Percentiles rank a stretch among this genome's conserved stretches.
phyloP scores from a whole-genome alignment of 1,140 invertebrate genomes.

The Drosophila aff. region DNA sequence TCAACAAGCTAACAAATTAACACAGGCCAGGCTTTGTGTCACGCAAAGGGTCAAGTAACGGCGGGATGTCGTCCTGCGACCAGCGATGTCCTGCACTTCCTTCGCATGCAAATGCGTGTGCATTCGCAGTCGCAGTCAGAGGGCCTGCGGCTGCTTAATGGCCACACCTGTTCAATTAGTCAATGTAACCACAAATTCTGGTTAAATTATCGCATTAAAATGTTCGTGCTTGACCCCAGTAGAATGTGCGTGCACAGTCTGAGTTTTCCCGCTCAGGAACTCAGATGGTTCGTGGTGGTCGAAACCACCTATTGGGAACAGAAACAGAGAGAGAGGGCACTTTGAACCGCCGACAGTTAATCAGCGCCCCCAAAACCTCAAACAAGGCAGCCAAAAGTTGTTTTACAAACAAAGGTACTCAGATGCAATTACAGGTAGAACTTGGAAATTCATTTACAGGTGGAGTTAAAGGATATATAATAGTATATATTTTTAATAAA shows the following conservation, averaged over 20 bases:
- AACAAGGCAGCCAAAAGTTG: constrained; percentile 1
- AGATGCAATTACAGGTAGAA: neutral
- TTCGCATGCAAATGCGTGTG: constrained; percentile 64
- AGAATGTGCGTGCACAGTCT: constrained; percentile 71
- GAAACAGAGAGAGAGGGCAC: constrained; percentile 25
- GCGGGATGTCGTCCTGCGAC: constrained; percentile 15
- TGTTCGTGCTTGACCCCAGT: constrained; percentile 81
- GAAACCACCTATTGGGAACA: neutral
- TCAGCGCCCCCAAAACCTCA: constrained; percentile 64
- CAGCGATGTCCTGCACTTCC: constrained; percentile 38
- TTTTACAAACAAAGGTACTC: neutral
- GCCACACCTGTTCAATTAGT: constrained; percentile 85
- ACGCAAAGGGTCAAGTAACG: constrained; percentile 59
- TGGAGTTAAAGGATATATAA: neutral
- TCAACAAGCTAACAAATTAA: constrained; percentile 84
- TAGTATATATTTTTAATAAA: neutral
- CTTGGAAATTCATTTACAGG: neutral
- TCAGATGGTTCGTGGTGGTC: constrained; percentile 2
- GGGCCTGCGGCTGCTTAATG: constrained; percentile 81
- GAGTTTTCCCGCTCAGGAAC: constrained; percentile 12
- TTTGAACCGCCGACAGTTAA: constrained; percentile 79
- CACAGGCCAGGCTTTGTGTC: constrained; percentile 71
- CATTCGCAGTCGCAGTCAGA: constrained; percentile 46
- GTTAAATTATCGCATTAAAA: constrained; percentile 85
- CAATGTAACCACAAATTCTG: constrained; percentile 85